These are phyloP conservation scores for Platygyra sinensis DNA, from an alignment of 64 coral and sea anemone genomes.

Conservation along the genomic window DNA sequence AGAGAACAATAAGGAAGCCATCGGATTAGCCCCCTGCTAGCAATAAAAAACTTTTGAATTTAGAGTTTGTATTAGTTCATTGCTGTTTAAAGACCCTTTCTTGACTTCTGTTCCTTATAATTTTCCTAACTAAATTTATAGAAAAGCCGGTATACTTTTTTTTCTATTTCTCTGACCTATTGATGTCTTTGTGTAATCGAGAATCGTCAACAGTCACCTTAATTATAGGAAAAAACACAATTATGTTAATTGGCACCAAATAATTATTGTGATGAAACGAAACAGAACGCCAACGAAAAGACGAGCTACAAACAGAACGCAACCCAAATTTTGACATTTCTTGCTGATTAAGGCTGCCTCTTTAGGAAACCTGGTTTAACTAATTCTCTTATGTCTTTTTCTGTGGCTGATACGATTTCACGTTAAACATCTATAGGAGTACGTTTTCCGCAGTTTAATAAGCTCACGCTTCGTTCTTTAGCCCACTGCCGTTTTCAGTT, in stretches of 20 bases:
- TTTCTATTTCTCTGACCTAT: not conserved
- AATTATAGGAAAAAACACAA: not conserved
- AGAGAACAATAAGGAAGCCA: not conserved
- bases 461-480: not conserved
- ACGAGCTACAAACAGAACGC: not conserved
- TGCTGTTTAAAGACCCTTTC: slow-evolving; percentile 7
- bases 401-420: no score
- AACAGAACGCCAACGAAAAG: not conserved
- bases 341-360: not conserved
- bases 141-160: not conserved
- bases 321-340: no score
- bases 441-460: not conserved
- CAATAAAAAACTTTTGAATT: not conserved
- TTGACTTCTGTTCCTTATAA: not conserved
- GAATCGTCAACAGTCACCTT: not conserved
- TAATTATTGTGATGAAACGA: not conserved
- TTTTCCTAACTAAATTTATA: not conserved
- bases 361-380: not conserved
- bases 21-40: slow-evolving; percentile 11
- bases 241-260: not conserved
- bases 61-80: not conserved
- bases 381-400: not conserved
- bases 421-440: no score
- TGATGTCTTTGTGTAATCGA: not conserved
- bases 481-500: not conserved